phyloP scores from a whole-genome alignment of 1,140 invertebrate species.

The Penaeus indicus region DNA sequence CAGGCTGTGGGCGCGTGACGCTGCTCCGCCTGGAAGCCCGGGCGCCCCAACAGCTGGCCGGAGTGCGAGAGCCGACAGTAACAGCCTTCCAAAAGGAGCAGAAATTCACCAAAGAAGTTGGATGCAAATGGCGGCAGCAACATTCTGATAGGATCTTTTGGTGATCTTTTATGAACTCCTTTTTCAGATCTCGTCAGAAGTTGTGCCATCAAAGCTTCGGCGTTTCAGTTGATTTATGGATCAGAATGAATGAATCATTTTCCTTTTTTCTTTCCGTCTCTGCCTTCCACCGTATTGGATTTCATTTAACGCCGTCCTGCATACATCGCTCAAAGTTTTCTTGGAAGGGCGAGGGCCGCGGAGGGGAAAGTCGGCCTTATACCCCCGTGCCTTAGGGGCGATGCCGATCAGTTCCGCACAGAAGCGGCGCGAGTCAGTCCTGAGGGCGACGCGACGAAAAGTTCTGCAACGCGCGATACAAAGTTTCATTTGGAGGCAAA shows the following conservation, averaged over 20 bases:
- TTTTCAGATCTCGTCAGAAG: constrained; percentile 60
- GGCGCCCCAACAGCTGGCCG: too few relatives aligned
- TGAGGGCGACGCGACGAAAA: constrained; percentile 43
- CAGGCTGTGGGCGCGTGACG: too few relatives aligned
- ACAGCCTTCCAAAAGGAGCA: constrained; percentile 14
- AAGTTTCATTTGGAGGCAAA: constrained; percentile 63
- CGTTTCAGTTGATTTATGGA: constrained; percentile 62
- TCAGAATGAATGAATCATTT: constrained; percentile 63
- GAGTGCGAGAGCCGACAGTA: background rate
- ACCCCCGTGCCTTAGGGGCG: background rate
- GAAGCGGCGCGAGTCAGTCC: background rate
- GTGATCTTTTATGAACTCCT: constrained; percentile 54
- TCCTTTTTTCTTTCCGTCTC: constrained; percentile 60
- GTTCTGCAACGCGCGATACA: constrained; percentile 53
- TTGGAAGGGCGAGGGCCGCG: constrained; percentile 3
- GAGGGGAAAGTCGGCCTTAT: constrained; percentile 17
- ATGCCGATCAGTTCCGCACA: background rate
- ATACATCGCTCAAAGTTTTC: constrained; percentile 50
- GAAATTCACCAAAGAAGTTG: constrained; percentile 21
- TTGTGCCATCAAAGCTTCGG: constrained; percentile 60
- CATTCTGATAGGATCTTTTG: constrained; percentile 49
- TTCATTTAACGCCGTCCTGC: constrained; percentile 58
- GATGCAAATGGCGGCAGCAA: constrained; percentile 43
- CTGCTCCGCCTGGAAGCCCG: too few relatives aligned
- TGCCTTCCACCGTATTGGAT: constrained; percentile 63